Percentiles rank a stretch among this genome's conserved stretches.
phyloP scores from a whole-genome alignment of 2,797 vertebrate genomes.

The Labeo calbasu region DNA sequence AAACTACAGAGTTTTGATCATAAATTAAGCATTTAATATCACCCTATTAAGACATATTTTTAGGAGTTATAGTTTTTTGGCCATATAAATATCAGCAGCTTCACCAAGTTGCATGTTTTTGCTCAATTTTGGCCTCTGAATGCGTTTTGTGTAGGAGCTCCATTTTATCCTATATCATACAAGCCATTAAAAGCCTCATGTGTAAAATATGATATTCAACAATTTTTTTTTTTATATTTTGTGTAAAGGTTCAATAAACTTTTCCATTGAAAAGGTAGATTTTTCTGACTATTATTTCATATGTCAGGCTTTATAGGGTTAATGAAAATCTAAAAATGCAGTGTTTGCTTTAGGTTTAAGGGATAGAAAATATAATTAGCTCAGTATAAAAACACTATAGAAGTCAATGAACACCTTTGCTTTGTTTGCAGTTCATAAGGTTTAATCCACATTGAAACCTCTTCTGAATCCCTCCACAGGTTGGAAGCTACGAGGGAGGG shows the following conservation, averaged over 20 bases:
- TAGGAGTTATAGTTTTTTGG: background rate
- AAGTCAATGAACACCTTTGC: background rate
- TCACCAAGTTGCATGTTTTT: background rate
- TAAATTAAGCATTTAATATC: background rate
- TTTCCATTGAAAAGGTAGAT: too few relatives aligned
- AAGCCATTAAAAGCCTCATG: background rate
- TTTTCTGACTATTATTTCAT: background rate
- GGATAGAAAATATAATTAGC: background rate
- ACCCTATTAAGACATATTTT: background rate
- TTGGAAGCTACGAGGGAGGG: slow-evolving; percentile 89
- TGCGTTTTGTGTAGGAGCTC: background rate
- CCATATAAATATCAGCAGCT: background rate
- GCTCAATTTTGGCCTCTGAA: background rate
- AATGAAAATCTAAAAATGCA: background rate
- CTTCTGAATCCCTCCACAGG: slow-evolving; percentile 73
- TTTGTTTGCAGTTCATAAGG: slow-evolving; percentile 15
- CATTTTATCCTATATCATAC: background rate
- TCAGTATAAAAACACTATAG: background rate
- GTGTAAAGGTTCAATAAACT: background rate
- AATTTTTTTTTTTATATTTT: too few relatives aligned
- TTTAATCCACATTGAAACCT: slow-evolving; percentile 30
- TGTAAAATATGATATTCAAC: background rate
- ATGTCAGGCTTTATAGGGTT: background rate
- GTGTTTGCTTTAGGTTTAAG: background rate
- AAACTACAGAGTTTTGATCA: background rate